Base-by-base conservation (phyloP, 2,113 vertebrate genomes). In the Eptesicus fuscus region DNA sequence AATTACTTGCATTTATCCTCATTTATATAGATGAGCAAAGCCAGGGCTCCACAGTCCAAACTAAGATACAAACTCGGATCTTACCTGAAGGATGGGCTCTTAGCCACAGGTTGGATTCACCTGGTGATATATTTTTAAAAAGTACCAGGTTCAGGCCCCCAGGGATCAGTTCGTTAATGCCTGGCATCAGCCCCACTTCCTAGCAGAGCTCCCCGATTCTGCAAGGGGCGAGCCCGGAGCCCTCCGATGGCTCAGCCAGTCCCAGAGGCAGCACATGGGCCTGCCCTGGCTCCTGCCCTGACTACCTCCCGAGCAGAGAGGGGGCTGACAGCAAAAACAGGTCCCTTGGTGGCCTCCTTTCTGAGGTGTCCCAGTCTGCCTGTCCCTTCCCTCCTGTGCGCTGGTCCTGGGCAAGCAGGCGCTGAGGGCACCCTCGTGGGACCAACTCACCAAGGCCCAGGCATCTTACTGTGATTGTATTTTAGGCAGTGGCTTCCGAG, bases 401-500 rank as follows among this genome's bases (percentile, higher is more conserved):
- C 73, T 56, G 32, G 30, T 76, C 63, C 22, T 82, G 28, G 47
- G 28, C 35, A 87, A 2, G 28, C 71, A 59, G 9, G 44, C 42
- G 13, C 51, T 37, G 32, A 69, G 70, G 87, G 6, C 35, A n/a
- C 35, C 18, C 13, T 65, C 4, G 2, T 35, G 51, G 47, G 25
- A 69, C 32, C 53, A 13, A 2, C 12, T 56, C 40, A 8, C 18
- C 30, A 44, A 0, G 7, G 61, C 63, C 56, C 51, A 63, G 87
- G 12, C 32, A 16, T 79, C 63, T 83, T 30, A 42, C 89, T 88
- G 9, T 95, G n/a, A 69, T 95, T 59, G 23, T 53, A 0, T 95
- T 97, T 78, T 92, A 99, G 99, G 99, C 99, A 99, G 98, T 99
- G 99, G 99, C 99, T 99, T 77, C 99, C 99, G 0, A 98, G 99